These are phyloP conservation scores for Agapostemon virescens DNA, from an alignment of 2,888 invertebrate genomes.

Conservation along the genomic window DNA sequence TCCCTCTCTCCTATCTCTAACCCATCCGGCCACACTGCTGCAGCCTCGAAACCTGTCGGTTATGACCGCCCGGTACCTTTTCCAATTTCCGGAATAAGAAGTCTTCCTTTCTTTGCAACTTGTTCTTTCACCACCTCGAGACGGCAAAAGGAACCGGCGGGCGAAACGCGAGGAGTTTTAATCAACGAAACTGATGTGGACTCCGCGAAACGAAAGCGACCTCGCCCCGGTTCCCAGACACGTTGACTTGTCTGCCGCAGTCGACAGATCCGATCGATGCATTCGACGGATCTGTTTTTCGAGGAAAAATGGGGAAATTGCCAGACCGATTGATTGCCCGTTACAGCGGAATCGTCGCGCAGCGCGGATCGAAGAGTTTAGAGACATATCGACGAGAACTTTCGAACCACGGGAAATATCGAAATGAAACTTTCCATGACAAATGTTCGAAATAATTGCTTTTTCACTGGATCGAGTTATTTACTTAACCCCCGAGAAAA, in stretches of 20 bases:
- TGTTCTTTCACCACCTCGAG: constrained; percentile 19
- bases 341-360: neutral
- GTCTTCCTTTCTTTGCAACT: constrained; percentile 10
- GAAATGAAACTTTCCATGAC: neutral
- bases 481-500: neutral
- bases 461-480: neutral
- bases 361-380: neutral
- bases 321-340: neutral
- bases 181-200: constrained; percentile 69
- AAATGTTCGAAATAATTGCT: neutral
- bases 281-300: neutral
- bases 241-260: neutral
- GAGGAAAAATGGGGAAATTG: constrained; percentile 4
- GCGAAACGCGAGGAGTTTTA: constrained; percentile 64
- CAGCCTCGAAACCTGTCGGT: constrained; percentile 21
- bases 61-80: constrained; percentile 56
- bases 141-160: neutral
- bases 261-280: constrained; percentile 2
- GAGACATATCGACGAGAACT: neutral
- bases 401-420: neutral
- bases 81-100: constrained; percentile 66
- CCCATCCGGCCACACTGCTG: constrained; percentile 19
- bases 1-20: constrained; percentile 36
- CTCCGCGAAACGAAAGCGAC: constrained; percentile 53
- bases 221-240: neutral